These are phyloP conservation scores for Lycia hirtaria DNA, from an alignment of 2,888 invertebrate genomes.

Conservation along the genomic window DNA sequence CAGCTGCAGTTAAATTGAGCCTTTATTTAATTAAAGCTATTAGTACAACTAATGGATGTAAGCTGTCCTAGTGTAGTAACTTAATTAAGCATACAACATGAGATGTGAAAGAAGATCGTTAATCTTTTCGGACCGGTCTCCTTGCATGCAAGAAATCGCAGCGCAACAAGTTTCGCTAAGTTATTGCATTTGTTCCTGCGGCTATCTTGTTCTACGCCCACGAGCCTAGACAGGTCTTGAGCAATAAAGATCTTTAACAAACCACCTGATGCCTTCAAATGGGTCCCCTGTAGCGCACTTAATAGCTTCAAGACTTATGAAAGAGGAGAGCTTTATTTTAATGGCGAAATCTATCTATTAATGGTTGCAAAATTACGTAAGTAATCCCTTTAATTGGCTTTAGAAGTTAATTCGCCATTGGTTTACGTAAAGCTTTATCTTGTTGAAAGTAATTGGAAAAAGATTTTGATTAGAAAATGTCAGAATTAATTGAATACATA, in stretches of 20 bases:
- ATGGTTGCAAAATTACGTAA: slow-evolving; percentile 18
- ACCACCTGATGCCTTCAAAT: slow-evolving; percentile 39
- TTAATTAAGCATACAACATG: not conserved
- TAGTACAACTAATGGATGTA: slow-evolving; percentile 7
- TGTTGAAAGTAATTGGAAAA: not conserved
- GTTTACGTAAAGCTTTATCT: not conserved
- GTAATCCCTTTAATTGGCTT: not conserved
- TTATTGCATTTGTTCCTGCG: slow-evolving; percentile 35
- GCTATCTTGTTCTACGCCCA: slow-evolving; percentile 51
- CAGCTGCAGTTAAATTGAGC: slow-evolving; percentile 31
- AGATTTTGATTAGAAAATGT: too few relatives aligned
- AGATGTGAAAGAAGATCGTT: not conserved
- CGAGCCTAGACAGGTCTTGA: slow-evolving; percentile 50
- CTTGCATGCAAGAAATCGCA: slow-evolving; percentile 27
- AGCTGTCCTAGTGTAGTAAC: slow-evolving; percentile 11
- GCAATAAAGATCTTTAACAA: slow-evolving; percentile 43
- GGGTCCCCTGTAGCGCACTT: slow-evolving; percentile 37
- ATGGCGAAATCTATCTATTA: slow-evolving; percentile 17
- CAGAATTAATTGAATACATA: too few relatives aligned
- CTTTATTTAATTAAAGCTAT: slow-evolving; percentile 18
- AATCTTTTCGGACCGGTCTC: slow-evolving; percentile 26
- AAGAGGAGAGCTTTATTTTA: too few relatives aligned
- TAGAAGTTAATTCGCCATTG: not conserved
- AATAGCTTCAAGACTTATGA: slow-evolving; percentile 39
- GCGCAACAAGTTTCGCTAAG: slow-evolving; percentile 39